Percentiles rank a stretch among this genome's conserved stretches.
Conservation (phyloP, 2,797 vertebrate genomes). For the Dryobates pubescens region DNA sequence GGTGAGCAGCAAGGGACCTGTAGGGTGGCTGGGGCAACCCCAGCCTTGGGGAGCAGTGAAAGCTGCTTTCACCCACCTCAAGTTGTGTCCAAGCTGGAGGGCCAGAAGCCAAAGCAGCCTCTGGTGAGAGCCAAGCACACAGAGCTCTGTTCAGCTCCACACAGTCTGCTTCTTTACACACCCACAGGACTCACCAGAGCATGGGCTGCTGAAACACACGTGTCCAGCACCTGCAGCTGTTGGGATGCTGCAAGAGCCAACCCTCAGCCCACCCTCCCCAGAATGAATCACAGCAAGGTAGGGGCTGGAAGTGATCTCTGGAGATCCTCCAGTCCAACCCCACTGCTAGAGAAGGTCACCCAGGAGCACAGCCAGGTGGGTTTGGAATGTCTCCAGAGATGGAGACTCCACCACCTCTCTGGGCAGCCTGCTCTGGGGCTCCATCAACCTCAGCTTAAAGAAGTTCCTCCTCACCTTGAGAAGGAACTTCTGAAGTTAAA, state of each 20-base stretch:
- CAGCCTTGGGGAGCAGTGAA: accelerated
- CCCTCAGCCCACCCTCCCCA: not conserved
- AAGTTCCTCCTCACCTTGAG: no score
- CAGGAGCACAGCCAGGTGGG: no score
- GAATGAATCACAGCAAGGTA: not conserved
- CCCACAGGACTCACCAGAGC: not conserved
- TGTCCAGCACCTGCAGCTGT: not conserved
- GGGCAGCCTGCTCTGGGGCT: no score
- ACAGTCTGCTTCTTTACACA: not conserved
- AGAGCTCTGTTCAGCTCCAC: constrained; percentile 20
- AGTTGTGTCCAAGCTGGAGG: not conserved
- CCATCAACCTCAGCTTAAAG: no score
- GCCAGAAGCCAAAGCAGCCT: not conserved
- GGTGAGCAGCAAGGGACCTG: not conserved
- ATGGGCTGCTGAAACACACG: not conserved
- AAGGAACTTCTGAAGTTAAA: no score
- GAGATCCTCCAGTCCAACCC: no score
- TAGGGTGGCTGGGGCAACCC: not conserved
- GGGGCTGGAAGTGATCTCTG: no score
- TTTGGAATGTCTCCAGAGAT: no score
- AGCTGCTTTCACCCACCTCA: accelerated
- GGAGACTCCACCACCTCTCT: no score
- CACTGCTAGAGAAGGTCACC: no score
- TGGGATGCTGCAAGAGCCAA: not conserved
- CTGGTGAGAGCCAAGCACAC: not conserved